Conservation (phyloP, 1,140 invertebrate species). For the Danaus melanippus region DNA sequence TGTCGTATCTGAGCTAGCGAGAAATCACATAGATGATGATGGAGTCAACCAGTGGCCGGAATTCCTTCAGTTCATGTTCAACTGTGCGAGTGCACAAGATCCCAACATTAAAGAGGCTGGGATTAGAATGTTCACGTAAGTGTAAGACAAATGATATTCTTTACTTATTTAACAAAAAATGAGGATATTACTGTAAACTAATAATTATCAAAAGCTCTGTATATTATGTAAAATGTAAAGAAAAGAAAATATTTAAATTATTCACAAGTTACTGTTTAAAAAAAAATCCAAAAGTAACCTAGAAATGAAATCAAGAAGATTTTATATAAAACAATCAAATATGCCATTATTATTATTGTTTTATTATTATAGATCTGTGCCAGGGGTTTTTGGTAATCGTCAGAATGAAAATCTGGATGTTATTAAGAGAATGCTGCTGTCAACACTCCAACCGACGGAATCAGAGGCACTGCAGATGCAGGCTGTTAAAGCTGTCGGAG, state of each 20-base stretch:
- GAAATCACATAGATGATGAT: constrained; percentile 97
- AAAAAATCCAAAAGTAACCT: no score
- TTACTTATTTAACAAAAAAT: no score
- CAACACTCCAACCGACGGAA: constrained; percentile 81
- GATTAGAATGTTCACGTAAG: constrained; percentile 93
- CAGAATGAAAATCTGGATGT: constrained; percentile 92
- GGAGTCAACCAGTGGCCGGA: constrained; percentile 98
- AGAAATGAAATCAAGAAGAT: no score
- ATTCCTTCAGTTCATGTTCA: constrained; percentile 96
- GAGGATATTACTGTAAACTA: no score
- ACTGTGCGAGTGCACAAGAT: constrained; percentile 89
- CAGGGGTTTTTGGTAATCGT: constrained; percentile 97
- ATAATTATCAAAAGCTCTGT: no score
- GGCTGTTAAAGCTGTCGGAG: constrained; percentile 87
- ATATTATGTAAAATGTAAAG: no score
- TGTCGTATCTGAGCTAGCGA: constrained; percentile 92
- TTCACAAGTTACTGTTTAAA: no score
- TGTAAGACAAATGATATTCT: constrained; percentile 17
- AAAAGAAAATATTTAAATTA: no score
- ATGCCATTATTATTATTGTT: not conserved
- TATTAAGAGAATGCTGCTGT: constrained; percentile 95
- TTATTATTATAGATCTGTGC: constrained; percentile 82
- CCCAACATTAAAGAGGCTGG: constrained; percentile 92
- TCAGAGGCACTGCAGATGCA: constrained; percentile 84
- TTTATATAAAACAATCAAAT: not conserved